A percentile compares a stretch with the other conserved stretches of the same genome.
phyloP scores from a whole-genome alignment of 2,113 vertebrate species.

The Colinus virginianus region DNA sequence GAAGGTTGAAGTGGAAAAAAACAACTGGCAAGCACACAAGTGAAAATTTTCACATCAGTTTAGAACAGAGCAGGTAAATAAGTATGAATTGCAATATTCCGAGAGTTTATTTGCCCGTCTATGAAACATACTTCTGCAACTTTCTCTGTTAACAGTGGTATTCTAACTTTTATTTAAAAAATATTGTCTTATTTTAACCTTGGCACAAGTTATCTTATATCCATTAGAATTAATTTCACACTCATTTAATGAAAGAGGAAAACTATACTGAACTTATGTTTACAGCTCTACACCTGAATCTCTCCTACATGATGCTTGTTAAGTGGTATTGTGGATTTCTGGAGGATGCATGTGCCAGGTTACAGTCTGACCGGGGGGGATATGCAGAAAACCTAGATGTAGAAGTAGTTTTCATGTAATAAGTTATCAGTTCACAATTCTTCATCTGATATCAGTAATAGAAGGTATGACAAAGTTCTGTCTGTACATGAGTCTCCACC shows the following conservation, averaged over 20 bases:
- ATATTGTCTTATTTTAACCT: background rate
- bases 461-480: background rate
- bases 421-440: background rate
- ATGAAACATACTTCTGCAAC: background rate
- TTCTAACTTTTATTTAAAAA: background rate
- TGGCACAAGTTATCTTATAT: background rate
- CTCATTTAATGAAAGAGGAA: background rate
- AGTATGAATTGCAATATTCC: background rate
- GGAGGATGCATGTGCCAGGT: too few relatives aligned
- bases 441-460: background rate
- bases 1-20: background rate
- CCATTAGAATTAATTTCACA: background rate
- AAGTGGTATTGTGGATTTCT: too few relatives aligned
- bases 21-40: background rate
- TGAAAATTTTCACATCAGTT: background rate
- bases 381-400: background rate
- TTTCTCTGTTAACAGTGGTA: background rate
- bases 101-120: background rate
- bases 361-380: too few relatives aligned
- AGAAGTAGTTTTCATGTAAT: background rate
- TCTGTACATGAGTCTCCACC: background rate
- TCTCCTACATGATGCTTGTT: fast-evolving
- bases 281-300: background rate
- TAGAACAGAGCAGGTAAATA: background rate
- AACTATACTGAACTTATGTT: background rate